Base-by-base conservation (phyloP, 2,797 vertebrate species). In the Cuniculus paca region DNA sequence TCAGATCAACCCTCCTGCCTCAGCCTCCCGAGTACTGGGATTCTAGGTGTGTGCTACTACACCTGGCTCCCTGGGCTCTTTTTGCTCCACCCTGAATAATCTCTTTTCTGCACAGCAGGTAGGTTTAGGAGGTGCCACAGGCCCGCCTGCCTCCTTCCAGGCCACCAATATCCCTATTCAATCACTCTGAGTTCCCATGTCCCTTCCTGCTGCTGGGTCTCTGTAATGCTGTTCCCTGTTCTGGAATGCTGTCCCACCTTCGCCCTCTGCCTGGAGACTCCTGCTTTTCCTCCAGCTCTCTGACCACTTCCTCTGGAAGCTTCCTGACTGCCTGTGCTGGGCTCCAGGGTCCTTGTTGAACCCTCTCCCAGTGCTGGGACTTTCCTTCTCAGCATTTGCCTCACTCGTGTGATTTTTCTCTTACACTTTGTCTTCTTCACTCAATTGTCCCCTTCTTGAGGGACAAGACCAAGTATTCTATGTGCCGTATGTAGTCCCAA, bases 181-280 rank as follows among this genome's bases (percentile, higher is more conserved):
- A 0, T 2, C 34, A 61, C 31, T 9, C 16, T 3, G 10, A 24
- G 70, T 20, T 6, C 26, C 20, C 0, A 0, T 0, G 26, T 5
- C 2, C 50, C 78, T 81, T 58, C 87, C 50, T 16, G 61, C 17
- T 26, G 54, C 39, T 28, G 17, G 7, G 26, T n/a, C 54, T 60
- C 39, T 36, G 75, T 74, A 83, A 34, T 36, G 39, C 68, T 16
- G 7, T 63, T 77, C 81, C 1, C 56, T 74, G 0, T 19, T 61
- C 36, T 52, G 78, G 84, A 82, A n/a, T 31, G 36, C 65, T 26
- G 8, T 68, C 70, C 68, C 1, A 0, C 48, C 28, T 31, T 60
- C 58, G 17, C 60, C 65, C 34, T 79, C 39, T 65, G 42, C 70
- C 54, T 42, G 16, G 90, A 85, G 42, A 14, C 4, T 4, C 60